A percentile compares a stretch with the other conserved stretches of the same genome.
Evolutionary conservation across 1,140 invertebrate genomes (phyloP).

Genomic region (Pseudobourletiella spinata): DNA sequence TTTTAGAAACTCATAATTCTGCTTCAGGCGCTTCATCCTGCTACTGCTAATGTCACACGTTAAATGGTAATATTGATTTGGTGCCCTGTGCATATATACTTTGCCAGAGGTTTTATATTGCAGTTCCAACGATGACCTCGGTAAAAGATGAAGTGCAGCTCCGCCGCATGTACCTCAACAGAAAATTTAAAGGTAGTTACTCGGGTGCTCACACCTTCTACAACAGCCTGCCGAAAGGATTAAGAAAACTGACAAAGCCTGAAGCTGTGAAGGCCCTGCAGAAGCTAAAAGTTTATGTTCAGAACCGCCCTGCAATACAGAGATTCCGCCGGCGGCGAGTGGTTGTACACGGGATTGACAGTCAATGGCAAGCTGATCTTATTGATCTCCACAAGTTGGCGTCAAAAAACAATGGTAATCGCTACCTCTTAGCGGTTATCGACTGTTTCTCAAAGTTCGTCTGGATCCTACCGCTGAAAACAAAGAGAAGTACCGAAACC

Average conservation of each 20-base stretch:
- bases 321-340: not conserved
- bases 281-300: no score
- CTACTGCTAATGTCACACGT: no score
- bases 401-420: not conserved
- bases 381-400: not conserved
- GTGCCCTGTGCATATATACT: no score
- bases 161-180: not conserved
- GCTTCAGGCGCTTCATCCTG: not conserved
- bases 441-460: not conserved
- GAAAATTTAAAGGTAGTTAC: conserved; percentile 1
- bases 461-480: conserved; percentile 1
- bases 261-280: not conserved
- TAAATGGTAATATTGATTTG: no score
- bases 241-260: not conserved
- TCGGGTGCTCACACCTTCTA: not conserved
- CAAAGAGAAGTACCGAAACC: not conserved
- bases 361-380: conserved; percentile 6
- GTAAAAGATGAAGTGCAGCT: not conserved
- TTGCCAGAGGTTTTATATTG: not conserved
- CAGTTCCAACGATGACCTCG: not conserved
- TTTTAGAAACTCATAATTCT: not conserved
- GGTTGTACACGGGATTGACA: not conserved
- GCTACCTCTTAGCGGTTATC: not conserved
- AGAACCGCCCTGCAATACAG: not conserved
- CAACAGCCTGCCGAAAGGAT: no score